Percentiles rank a stretch among this genome's conserved stretches.
phyloP scores from a whole-genome alignment of 2,113 vertebrate species.

The Anhinga anhinga region DNA sequence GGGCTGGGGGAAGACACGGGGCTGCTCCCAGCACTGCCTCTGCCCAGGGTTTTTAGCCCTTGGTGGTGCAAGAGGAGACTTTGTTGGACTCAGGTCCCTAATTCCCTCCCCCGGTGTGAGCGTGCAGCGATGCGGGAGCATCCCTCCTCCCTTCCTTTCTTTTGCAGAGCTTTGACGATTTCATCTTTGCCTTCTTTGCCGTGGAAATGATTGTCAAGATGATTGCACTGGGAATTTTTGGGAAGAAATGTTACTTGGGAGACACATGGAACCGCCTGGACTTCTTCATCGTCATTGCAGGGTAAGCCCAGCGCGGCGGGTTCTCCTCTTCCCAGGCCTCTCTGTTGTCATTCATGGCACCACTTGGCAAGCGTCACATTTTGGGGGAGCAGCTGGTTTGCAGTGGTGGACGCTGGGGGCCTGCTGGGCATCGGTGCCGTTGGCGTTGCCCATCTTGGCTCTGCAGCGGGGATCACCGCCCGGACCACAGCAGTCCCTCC shows the following conservation, averaged over 20 bases:
- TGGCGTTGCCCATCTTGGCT: not conserved
- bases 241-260: slow-evolving; percentile 97
- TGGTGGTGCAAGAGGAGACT: not conserved
- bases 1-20: not conserved
- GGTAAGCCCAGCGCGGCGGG: slow-evolving; percentile 74
- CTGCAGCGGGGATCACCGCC: not conserved
- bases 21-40: not conserved
- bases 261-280: slow-evolving; percentile 98
- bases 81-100: not conserved
- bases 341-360: not conserved
- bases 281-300: slow-evolving; percentile 96
- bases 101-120: fast-evolving
- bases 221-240: slow-evolving; percentile 96
- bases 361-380: fast-evolving
- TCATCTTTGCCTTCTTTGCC: slow-evolving; percentile 99
- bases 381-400: not conserved
- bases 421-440: fast-evolving
- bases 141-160: not conserved
- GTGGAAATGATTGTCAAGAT: slow-evolving; percentile 99
- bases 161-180: slow-evolving; percentile 93
- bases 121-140: not conserved
- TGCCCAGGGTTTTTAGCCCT: not conserved
- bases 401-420: not conserved
- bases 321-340: fast-evolving
- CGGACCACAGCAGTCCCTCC: fast-evolving